A percentile compares a stretch with the other conserved stretches of the same genome.
phyloP scores from a whole-genome alignment of 2,113 vertebrate genomes.

The Alexandromys fortis region DNA sequence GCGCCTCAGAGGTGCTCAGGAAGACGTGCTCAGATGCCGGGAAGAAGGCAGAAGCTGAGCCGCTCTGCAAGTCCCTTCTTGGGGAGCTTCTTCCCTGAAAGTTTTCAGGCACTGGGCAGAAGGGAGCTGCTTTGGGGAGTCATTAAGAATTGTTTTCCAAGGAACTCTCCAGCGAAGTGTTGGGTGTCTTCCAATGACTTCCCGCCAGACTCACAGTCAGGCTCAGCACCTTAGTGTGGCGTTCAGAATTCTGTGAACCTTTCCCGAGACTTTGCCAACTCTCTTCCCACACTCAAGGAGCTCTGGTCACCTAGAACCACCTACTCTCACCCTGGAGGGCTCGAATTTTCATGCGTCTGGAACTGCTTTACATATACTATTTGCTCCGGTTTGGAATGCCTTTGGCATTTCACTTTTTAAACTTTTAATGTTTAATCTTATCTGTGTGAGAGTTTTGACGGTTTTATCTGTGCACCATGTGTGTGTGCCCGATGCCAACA shows the following conservation, averaged over 20 bases:
- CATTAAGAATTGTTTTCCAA: background rate
- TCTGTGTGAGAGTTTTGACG: background rate
- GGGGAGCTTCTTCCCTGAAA: background rate
- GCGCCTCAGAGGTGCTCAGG: no score
- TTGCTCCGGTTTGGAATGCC: background rate
- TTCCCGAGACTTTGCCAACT: background rate
- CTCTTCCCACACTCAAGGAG: background rate
- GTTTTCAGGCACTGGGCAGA: background rate
- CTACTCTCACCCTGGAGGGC: background rate
- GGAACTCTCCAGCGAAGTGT: background rate
- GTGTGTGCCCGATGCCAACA: background rate
- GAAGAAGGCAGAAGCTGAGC: conserved; percentile 9
- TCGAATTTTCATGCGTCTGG: background rate
- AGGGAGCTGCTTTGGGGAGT: background rate
- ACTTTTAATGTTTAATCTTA: background rate
- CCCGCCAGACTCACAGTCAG: background rate
- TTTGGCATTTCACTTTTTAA: background rate
- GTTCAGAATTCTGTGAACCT: background rate
- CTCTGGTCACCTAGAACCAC: background rate
- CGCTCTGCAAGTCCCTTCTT: background rate
- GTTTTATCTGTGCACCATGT: background rate
- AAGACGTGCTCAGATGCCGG: background rate
- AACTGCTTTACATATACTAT: background rate
- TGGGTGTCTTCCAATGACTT: conserved; percentile 1
- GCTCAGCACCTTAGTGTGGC: background rate